phyloP scores from a whole-genome alignment of 2,797 vertebrate species.

The Netta rufina region DNA sequence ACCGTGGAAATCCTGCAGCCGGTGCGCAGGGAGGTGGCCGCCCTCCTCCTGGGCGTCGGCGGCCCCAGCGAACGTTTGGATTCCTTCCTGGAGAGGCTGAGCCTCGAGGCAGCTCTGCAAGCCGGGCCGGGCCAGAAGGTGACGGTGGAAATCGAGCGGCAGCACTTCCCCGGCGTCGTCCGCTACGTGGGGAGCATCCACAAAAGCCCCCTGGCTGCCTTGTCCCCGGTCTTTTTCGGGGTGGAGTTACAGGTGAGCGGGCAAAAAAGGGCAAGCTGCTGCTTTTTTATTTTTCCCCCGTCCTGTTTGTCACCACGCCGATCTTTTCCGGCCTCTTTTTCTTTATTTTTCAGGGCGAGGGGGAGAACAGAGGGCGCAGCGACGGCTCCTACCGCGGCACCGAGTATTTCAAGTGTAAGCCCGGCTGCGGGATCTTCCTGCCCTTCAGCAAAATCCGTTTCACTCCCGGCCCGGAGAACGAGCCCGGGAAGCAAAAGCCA shows the following conservation, averaged over 20 bases:
- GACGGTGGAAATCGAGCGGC: conserved; percentile 59
- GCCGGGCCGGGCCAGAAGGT: conserved; percentile 62
- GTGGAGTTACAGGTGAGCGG: conserved; percentile 84
- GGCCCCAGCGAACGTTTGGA: conserved; percentile 66
- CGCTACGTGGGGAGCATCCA: conserved; percentile 74
- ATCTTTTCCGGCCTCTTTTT: neutral
- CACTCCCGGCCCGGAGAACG: fast-evolving
- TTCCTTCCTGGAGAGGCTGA: conserved; percentile 55
- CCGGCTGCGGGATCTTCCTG: conserved; percentile 78
- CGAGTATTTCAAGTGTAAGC: conserved; percentile 72
- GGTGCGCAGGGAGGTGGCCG: conserved; percentile 36
- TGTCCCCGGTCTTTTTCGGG: conserved; percentile 77
- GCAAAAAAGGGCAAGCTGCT: neutral
- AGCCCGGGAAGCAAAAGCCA: neutral
- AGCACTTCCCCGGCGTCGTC: conserved; percentile 74
- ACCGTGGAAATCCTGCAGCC: conserved; percentile 2
- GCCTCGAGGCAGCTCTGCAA: conserved; percentile 59
- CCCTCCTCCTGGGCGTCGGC: conserved; percentile 76
- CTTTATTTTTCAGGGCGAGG: conserved; percentile 69
- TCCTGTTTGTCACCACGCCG: fast-evolving
- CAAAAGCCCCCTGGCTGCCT: neutral
- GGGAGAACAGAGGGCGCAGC: conserved; percentile 74
- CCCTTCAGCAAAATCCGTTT: conserved; percentile 78
- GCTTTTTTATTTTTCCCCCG: fast-evolving
- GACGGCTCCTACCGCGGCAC: conserved; percentile 3